Conservation (phyloP, 2,888 invertebrate genomes). For the Zonitis immaculata region DNA sequence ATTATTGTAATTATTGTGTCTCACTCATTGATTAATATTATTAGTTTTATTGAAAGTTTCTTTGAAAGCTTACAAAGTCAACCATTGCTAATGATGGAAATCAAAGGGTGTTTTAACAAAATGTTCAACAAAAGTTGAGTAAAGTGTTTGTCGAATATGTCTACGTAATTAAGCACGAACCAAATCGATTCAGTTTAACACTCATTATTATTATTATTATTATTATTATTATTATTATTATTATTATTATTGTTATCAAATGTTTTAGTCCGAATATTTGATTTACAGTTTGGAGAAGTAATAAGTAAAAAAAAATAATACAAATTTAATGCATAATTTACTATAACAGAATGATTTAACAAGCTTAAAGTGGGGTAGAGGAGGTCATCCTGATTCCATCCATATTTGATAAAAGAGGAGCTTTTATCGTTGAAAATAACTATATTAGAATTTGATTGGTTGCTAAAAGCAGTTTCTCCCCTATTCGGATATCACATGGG, state of each 20-base stretch:
- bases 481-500: conserved; percentile 28
- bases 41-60: neutral
- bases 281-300: no score
- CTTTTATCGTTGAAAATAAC: conserved; percentile 32
- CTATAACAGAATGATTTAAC: neutral
- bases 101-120: conserved; percentile 10
- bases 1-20: no score
- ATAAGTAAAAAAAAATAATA: no score
- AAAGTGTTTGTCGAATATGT: conserved; percentile 12
- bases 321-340: conserved; percentile 1
- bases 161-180: conserved; percentile 5
- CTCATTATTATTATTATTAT: no score
- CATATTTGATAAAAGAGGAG: conserved; percentile 37
- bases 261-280: no score
- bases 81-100: conserved; percentile 10
- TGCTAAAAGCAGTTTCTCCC: conserved; percentile 37
- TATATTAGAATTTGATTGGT: conserved; percentile 39
- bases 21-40: no score
- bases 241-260: no score
- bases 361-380: no score
- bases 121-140: conserved; percentile 5
- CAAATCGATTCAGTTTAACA: conserved; percentile 4
- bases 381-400: conserved; percentile 30
- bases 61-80: conserved; percentile 1
- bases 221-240: no score